Base-by-base conservation (phyloP, 2,797 vertebrate species). In the Argyrosomus regius region DNA sequence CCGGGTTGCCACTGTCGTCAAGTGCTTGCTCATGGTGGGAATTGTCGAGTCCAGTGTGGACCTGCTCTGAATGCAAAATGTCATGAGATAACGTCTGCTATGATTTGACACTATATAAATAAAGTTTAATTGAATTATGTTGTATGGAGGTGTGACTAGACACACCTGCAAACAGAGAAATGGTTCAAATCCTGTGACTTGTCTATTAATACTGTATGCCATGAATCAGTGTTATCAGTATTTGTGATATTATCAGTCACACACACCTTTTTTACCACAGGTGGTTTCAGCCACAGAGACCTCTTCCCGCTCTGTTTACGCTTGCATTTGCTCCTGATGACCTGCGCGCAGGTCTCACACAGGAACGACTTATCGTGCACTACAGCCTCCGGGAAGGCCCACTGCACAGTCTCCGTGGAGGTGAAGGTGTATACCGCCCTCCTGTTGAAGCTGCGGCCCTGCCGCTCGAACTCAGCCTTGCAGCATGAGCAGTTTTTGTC, bases 381-480 rank as follows among this genome's bases (percentile, higher is more conserved):
- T 0, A 10, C 46, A 1, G 77, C 24, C 11, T 64, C 83, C 20
- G 93, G 92, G 83, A 93, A 92, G 28, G 53, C 86, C 92, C 92
- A 93, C 0, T 60, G 86, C 54, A 90, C 92, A 0, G 93, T 90
- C 0, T 92, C 91, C 57, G 90, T 73, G 31, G 80, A 84, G 65
- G 89, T 92, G 88, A 94, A 94, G 41, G 93, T 94, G 75, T 64
- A 88, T 66, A 94, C 89, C 6, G 93, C 89, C 76, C 92, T 77
- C 7, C 93, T 80, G 84, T 92, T 92, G 66, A 94, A 92, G 73
- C 89, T 78, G 6, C 92, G 89, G 18, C 93, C 93, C 11, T 88
- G 89, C 0, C 89, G 85, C 88, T 92, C 90, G 6, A 93, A 94
- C 86, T 81, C 50, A 0, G 9, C 6, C 56, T 22, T 56, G 81